Conservation (phyloP, 37 sponge, comb jelly and placozoan genomes). For the Amphimedon queenslandica region DNA sequence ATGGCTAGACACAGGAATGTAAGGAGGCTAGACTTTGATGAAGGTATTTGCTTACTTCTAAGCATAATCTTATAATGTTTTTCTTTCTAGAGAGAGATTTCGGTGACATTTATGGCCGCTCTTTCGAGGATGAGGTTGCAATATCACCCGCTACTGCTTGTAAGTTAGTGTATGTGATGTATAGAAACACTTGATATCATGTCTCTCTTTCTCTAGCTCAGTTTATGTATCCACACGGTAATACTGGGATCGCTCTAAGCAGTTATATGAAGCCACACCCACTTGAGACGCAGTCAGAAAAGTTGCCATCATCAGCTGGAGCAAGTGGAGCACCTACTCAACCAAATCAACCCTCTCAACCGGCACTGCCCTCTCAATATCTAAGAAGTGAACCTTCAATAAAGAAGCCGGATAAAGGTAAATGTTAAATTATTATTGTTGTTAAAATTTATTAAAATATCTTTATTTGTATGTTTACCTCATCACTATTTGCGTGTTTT, state of each 20-base stretch:
- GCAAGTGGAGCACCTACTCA: slow-evolving; percentile 7
- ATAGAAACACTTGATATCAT: neutral
- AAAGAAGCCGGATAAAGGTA: too few species aligned
- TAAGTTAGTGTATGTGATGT: neutral
- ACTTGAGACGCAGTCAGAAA: neutral
- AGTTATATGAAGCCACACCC: slow-evolving; percentile 30
- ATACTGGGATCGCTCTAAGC: slow-evolving; percentile 20
- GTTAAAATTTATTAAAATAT: too few species aligned
- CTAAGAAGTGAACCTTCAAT: too few species aligned
- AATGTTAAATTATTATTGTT: too few species aligned
- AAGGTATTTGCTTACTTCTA: slow-evolving; percentile 21
- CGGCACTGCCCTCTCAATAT: too few species aligned
- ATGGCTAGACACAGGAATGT: slow-evolving; percentile 63
- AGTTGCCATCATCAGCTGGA: slow-evolving; percentile 10
- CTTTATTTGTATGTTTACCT: too few species aligned
- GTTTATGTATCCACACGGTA: slow-evolving; percentile 64
- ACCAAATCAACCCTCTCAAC: too few species aligned
- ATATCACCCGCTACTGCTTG: slow-evolving; percentile 69
- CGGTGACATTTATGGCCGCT: slow-evolving; percentile 71
- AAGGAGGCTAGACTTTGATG: slow-evolving; percentile 41
- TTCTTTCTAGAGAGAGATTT: slow-evolving; percentile 31
- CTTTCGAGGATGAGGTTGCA: slow-evolving; percentile 66
- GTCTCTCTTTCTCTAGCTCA: slow-evolving; percentile 31
- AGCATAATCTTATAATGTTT: neutral
- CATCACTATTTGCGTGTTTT: too few species aligned